These are phyloP conservation scores for Calliscelio sp. DNA, from an alignment of 2,888 invertebrate genomes.

Conservation along the genomic window DNA sequence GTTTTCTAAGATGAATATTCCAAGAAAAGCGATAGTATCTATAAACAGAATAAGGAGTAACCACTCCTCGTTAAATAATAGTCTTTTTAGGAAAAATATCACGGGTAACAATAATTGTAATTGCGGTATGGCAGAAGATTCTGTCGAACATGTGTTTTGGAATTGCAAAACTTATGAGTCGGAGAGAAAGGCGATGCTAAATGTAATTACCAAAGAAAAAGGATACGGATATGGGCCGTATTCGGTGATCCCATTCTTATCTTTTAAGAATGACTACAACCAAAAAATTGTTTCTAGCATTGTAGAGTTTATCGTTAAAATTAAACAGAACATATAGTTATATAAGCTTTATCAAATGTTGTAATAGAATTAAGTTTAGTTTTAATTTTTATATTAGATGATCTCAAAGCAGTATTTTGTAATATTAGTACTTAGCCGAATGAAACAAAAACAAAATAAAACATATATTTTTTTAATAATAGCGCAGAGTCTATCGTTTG, in stretches of 20 bases:
- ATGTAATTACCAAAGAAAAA: neutral
- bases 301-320: neutral
- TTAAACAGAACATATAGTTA: neutral
- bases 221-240: neutral
- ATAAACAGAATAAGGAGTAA: slow-evolving; percentile 12
- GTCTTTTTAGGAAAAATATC: neutral
- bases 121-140: neutral
- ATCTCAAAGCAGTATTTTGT: too few relatives aligned
- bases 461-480: too few relatives aligned
- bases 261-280: neutral
- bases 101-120: neutral
- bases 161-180: neutral
- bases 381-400: neutral
- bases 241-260: neutral
- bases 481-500: too few relatives aligned
- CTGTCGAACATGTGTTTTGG: neutral
- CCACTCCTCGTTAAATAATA: slow-evolving; percentile 10
- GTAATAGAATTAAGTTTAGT: neutral
- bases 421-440: too few relatives aligned
- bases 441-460: too few relatives aligned
- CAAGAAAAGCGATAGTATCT: slow-evolving; percentile 6
- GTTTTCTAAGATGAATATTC: neutral
- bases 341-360: neutral
- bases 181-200: neutral
- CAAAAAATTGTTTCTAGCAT: neutral